A percentile compares a stretch with the other conserved stretches of the same genome.
Conservation (phyloP, 1,140 invertebrate genomes). For the Ostrea denselamellosa region DNA sequence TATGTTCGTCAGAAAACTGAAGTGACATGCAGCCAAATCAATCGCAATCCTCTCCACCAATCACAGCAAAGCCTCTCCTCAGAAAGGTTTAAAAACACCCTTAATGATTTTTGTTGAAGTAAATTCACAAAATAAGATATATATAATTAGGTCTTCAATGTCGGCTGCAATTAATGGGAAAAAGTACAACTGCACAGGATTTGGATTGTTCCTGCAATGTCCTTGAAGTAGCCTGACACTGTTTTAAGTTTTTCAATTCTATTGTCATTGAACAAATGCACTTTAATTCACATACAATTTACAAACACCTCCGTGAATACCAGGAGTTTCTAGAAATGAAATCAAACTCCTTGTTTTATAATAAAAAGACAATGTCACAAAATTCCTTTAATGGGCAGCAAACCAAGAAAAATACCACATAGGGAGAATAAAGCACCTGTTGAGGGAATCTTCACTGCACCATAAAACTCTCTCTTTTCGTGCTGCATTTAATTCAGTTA, state of each 20-base stretch:
- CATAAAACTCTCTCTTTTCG: neutral
- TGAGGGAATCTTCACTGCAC: neutral
- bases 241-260: neutral
- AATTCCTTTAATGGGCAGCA: neutral
- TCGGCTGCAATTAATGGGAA: neutral
- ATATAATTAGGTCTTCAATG: constrained; percentile 19
- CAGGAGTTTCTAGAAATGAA: neutral
- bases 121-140: constrained; percentile 21
- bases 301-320: neutral
- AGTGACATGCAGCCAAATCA: constrained; percentile 31
- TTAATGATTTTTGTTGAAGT: constrained; percentile 6
- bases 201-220: neutral
- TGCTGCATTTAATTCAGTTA: constrained; percentile 13
- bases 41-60: constrained; percentile 21
- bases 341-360: neutral
- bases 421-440: constrained; percentile 32
- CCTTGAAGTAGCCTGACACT: neutral
- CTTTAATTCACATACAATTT: neutral
- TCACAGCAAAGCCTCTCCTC: neutral
- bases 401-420: constrained; percentile 27
- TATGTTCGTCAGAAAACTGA: constrained; percentile 25
- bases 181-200: constrained; percentile 19
- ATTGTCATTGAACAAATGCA: neutral
- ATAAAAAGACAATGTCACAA: neutral
- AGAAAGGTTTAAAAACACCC: constrained; percentile 11